Conservation (phyloP, 2,797 vertebrate genomes). For the Gymnothorax reevesii region DNA sequence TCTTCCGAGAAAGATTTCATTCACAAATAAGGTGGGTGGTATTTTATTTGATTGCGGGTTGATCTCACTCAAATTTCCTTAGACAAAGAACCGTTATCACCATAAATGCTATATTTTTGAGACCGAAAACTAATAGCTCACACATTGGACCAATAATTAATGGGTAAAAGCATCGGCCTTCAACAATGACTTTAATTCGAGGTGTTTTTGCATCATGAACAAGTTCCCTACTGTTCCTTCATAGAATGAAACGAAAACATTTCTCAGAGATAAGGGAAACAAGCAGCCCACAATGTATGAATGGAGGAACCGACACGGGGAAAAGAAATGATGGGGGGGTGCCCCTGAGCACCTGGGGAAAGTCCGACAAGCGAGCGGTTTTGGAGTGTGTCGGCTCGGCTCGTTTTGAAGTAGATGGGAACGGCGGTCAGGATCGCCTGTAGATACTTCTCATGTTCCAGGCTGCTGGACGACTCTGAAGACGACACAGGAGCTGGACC, state of each 20-base stretch:
- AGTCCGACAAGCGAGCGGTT: conserved; percentile 86
- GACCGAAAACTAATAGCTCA: background rate
- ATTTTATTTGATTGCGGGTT: conserved; percentile 25
- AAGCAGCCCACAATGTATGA: background rate
- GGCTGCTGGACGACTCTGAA: conserved; percentile 92
- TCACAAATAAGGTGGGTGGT: conserved; percentile 21
- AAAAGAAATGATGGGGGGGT: background rate
- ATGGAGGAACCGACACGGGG: background rate
- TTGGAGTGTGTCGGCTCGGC: conserved; percentile 82
- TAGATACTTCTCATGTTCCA: conserved; percentile 97
- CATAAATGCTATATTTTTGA: background rate
- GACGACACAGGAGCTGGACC: conserved; percentile 80
- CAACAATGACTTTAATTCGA: conserved; percentile 60
- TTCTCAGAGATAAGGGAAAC: conserved; percentile 51
- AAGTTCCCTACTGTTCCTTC: conserved; percentile 71
- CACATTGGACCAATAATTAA: conserved; percentile 54
- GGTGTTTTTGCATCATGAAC: conserved; percentile 62
- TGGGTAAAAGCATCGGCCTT: conserved; percentile 59
- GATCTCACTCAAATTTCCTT: conserved; percentile 40
- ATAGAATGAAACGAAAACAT: conserved; percentile 43
- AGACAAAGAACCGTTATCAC: conserved; percentile 22
- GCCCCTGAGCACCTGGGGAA: conserved; percentile 78
- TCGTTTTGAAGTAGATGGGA: conserved; percentile 87
- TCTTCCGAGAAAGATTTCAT: conserved; percentile 11
- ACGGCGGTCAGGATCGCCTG: conserved; percentile 91